Percentiles rank a stretch among this genome's conserved stretches.
Evolutionary conservation across 1,140 invertebrate genomes (phyloP).

Genomic region (Drosophila prosaltans): DNA sequence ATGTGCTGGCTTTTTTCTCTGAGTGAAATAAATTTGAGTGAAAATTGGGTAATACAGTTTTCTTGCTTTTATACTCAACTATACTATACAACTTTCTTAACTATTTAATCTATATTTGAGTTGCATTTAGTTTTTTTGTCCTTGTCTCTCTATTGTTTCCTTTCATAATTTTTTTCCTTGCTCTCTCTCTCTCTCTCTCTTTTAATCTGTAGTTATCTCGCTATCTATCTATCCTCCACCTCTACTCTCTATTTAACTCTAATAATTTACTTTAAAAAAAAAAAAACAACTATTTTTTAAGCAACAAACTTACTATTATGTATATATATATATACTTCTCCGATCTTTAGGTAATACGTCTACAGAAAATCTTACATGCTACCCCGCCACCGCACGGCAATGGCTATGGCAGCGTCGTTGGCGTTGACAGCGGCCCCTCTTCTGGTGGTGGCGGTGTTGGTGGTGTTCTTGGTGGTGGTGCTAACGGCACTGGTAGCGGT

Average conservation of each 20-base stretch:
- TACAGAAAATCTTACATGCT: conserved; percentile 83
- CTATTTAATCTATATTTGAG: conserved; percentile 5
- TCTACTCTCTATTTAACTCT: background rate
- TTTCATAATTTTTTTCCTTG: background rate
- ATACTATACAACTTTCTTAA: too few relatives aligned
- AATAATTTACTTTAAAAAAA: background rate
- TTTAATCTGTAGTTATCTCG: conserved; percentile 10
- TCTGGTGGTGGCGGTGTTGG: conserved; percentile 26
- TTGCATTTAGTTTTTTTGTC: conserved; percentile 11
- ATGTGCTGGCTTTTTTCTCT: background rate
- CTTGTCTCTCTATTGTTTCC: background rate
- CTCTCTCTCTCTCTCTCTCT: conserved; percentile 3
- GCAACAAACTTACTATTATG: conserved; percentile 12
- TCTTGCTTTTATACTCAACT: background rate
- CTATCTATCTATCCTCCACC: conserved; percentile 24
- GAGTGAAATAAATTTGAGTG: background rate
- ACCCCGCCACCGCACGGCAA: conserved; percentile 78
- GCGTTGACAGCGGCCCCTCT: conserved; percentile 15
- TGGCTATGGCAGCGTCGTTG: conserved; percentile 65
- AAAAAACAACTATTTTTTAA: conserved; percentile 12
- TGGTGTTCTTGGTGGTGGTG: conserved; percentile 21
- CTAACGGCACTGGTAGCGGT: conserved; percentile 22
- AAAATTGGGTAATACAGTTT: background rate
- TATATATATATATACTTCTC: conserved; percentile 59
- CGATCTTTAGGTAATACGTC: conserved; percentile 81